Evolutionary conservation across 2,888 invertebrate genomes (phyloP).

Genomic region (Ormyrus nitidulus): DNA sequence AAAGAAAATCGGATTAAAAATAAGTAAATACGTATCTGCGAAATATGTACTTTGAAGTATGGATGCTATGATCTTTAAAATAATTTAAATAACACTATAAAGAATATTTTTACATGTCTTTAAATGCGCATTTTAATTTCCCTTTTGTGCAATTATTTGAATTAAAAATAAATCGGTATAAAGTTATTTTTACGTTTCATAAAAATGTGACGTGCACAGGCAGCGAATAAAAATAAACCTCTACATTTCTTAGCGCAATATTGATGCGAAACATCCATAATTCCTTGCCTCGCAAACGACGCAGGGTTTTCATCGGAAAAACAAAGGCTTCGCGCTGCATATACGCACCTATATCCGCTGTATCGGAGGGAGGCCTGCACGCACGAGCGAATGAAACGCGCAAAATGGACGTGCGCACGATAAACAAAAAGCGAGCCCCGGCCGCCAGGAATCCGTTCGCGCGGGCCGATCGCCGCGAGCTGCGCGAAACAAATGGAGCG

Average conservation of each 20-base stretch:
- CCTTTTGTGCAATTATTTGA: too few species aligned
- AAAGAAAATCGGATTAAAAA: not conserved
- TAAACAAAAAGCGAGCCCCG: not conserved
- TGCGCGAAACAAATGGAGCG: conserved; percentile 68
- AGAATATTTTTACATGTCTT: too few species aligned
- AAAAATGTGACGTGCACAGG: not conserved
- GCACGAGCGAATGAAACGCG: conserved; percentile 15
- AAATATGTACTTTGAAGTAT: too few species aligned
- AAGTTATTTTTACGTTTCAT: too few species aligned
- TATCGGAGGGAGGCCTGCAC: not conserved
- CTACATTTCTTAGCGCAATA: conserved; percentile 51
- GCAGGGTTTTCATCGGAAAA: not conserved
- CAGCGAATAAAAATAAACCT: not conserved
- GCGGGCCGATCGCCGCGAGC: conserved; percentile 61
- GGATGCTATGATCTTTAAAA: too few species aligned
- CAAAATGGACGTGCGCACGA: conserved; percentile 4
- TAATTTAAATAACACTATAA: too few species aligned
- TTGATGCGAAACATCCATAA: conserved; percentile 44
- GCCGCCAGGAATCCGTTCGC: conserved; percentile 27
- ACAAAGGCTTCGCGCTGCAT: conserved; percentile 14
- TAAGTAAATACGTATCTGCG: too few species aligned
- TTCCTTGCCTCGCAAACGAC: conserved; percentile 45
- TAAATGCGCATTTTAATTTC: too few species aligned
- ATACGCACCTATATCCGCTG: not conserved
- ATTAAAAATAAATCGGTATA: too few species aligned